phyloP scores from a whole-genome alignment of 2,888 invertebrate genomes.

The Amblyteles armatorius region DNA sequence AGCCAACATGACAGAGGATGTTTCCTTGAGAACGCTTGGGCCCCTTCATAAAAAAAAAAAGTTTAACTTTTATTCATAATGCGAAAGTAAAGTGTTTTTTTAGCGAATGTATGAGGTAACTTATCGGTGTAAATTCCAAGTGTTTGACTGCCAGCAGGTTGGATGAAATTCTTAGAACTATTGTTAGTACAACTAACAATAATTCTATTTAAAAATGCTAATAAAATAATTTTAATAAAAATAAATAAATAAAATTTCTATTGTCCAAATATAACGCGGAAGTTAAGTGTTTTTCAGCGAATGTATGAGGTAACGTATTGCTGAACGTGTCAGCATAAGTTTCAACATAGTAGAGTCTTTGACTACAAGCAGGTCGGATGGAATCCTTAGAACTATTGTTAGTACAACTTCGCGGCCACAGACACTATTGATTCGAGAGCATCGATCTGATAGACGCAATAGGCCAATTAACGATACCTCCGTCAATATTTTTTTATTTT shows the following conservation, averaged over 20 bases:
- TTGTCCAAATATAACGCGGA: too few species aligned
- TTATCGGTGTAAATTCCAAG: too few species aligned
- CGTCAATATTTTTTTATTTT: background rate
- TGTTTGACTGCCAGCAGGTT: too few species aligned
- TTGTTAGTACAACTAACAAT: too few species aligned
- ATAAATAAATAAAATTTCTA: too few species aligned
- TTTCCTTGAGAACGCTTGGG: conserved; percentile 96
- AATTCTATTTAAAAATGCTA: too few species aligned
- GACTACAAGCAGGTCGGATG: conserved; percentile 69
- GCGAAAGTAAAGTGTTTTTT: too few species aligned
- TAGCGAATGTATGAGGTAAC: too few species aligned
- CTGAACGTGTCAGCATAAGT: conserved; percentile 30
- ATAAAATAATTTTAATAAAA: background rate
- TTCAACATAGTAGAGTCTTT: conserved; percentile 51
- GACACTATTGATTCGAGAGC: conserved; percentile 26
- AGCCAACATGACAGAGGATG: conserved; percentile 99
- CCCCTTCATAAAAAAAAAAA: conserved; percentile 86
- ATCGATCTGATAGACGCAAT: background rate
- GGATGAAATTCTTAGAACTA: too few species aligned
- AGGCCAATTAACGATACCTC: background rate
- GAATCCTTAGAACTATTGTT: conserved; percentile 71
- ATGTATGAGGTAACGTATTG: background rate
- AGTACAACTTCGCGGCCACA: conserved; percentile 27
- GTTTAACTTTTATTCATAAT: background rate
- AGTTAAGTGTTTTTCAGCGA: background rate